A percentile compares a stretch with the other conserved stretches of the same genome.
Conservation (phyloP, 2,888 invertebrate species). For the Tortrix viridana region DNA sequence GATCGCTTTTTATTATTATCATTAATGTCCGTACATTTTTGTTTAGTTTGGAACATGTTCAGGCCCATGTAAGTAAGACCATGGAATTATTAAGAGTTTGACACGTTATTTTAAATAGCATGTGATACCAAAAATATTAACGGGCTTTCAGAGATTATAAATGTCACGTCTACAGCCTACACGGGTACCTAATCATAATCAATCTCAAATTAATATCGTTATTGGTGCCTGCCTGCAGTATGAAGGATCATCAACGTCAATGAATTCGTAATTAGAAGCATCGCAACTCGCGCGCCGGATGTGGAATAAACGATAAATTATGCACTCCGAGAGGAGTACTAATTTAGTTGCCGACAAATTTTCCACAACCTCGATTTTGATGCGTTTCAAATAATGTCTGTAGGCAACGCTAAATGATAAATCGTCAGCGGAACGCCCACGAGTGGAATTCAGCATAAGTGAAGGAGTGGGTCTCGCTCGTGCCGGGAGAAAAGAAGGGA, state of each 20-base stretch:
- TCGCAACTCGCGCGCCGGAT: conserved; percentile 67
- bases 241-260: conserved; percentile 65
- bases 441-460: conserved; percentile 72
- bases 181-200: conserved; percentile 27
- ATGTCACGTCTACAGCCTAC: conserved; percentile 6
- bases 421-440: conserved; percentile 80
- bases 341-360: conserved; percentile 84
- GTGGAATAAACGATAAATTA: conserved; percentile 79
- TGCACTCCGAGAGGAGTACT: conserved; percentile 77
- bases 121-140: conserved; percentile 14
- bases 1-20: too few relatives aligned
- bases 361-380: conserved; percentile 82
- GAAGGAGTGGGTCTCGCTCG: conserved; percentile 64
- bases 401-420: conserved; percentile 84
- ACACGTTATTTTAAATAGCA: not conserved
- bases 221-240: conserved; percentile 25
- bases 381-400: conserved; percentile 84
- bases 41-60: too few relatives aligned
- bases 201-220: conserved; percentile 45
- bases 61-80: too few relatives aligned
- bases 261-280: conserved; percentile 76
- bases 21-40: too few relatives aligned
- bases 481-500: conserved; percentile 59
- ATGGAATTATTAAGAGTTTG: not conserved
- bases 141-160: conserved; percentile 14